A percentile compares a stretch with the other conserved stretches of the same genome.
phyloP scores from a whole-genome alignment of 2,113 vertebrate species.

The Phalacrocorax brasilianus region DNA sequence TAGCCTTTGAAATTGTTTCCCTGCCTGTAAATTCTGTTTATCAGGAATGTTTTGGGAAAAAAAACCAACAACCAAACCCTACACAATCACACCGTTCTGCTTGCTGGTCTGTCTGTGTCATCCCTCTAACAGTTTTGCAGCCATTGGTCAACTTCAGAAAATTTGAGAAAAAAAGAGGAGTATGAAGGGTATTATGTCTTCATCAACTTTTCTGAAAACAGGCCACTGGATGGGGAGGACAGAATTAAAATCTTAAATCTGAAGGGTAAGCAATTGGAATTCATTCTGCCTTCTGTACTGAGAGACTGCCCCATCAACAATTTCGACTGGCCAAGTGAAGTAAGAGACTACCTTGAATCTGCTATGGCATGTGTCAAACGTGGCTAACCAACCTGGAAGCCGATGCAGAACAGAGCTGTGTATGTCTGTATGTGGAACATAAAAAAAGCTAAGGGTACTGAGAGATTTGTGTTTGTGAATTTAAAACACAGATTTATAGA shows the following conservation, averaged over 20 bases:
- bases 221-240: neutral
- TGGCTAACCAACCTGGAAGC: neutral
- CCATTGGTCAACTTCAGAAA: neutral
- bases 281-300: neutral
- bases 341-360: neutral
- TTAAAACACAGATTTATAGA: neutral
- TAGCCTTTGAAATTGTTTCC: neutral
- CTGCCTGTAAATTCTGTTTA: neutral
- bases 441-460: neutral
- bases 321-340: neutral
- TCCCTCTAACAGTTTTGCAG: neutral
- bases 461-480: neutral
- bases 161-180: neutral
- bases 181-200: neutral
- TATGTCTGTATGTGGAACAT: neutral
- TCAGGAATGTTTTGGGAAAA: neutral
- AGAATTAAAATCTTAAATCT: neutral
- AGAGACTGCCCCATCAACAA: neutral
- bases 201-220: neutral
- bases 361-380: neutral
- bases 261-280: neutral
- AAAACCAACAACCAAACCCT: neutral
- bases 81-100: neutral
- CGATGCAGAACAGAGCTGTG: neutral
- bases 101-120: neutral